These are phyloP conservation scores for Takifugu rubripes DNA, from an alignment of 2,797 vertebrate species.

Conservation along the genomic window DNA sequence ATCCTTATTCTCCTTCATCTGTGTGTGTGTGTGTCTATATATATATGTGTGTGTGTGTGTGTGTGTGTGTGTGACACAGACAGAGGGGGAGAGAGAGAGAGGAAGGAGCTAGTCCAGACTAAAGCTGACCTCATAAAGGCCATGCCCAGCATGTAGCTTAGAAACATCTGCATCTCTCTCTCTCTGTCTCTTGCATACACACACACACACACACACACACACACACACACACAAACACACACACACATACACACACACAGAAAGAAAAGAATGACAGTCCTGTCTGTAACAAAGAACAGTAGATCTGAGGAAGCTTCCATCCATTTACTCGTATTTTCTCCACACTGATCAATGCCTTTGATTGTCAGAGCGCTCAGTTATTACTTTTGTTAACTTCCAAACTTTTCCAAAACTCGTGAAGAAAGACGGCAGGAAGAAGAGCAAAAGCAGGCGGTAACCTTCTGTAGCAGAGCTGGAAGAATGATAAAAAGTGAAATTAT, in stretches of 20 bases:
- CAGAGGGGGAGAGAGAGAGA: constrained; percentile 15
- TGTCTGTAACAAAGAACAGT: constrained; percentile 66
- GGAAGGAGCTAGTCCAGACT: constrained; percentile 59
- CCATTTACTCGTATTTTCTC: background rate
- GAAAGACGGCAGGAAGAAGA: background rate
- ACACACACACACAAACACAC: constrained; percentile 21
- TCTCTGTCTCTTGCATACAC: constrained; percentile 20
- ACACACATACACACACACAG: constrained; percentile 17
- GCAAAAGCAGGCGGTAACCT: background rate
- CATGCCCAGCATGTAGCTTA: constrained; percentile 40
- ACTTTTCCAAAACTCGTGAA: background rate
- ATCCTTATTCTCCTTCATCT: constrained; percentile 16
- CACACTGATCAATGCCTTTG: background rate
- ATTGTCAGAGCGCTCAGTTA: background rate
- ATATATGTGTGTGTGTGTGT: background rate
- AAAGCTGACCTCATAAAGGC: constrained; percentile 66
- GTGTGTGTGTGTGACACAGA: background rate
- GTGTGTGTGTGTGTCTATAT: constrained; percentile 6
- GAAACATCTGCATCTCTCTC: constrained; percentile 57
- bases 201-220: constrained; percentile 21
- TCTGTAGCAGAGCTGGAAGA: background rate
- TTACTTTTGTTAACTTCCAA: background rate
- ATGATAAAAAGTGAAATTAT: constrained; percentile 24
- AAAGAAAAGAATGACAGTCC: constrained; percentile 39
- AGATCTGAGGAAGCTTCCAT: constrained; percentile 49